Base-by-base conservation (phyloP, 2,888 invertebrate genomes). In the Tenthredo distinguenda region DNA sequence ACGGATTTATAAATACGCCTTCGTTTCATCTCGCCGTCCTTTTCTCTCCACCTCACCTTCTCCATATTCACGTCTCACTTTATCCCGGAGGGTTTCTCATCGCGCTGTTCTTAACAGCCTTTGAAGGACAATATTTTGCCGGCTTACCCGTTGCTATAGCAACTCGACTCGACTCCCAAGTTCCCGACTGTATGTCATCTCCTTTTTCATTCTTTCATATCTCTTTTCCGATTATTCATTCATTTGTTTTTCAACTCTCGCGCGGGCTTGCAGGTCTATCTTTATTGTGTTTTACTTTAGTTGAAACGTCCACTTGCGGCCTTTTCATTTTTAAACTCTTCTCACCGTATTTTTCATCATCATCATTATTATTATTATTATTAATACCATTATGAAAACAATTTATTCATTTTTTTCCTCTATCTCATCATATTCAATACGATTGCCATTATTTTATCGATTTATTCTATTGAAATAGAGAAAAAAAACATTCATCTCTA, bases 91-190 rank as follows among this genome's bases (percentile, higher is more conserved):
- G 62, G 81, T 34, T 81, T 81, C 77, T 77, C 55, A 47, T 15
- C 77, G 62, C 62, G 34, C 21, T 37, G 77, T 31, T 77, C 77
- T 77, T 55, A 77, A 55, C 77, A 77, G 77, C 77, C 77, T 77
- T 77, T 37, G 81, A 40, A 85, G 88, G 90, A 91, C 91, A 90
- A 91, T 91, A 92, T 90, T 92, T 92, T 90, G 90, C 88, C 91
- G 87, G 91, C 90, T 71, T 91, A 90, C 88, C 90, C 84, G 92
- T 92, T 91, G 87, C 92, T 89, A 91, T 92, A 89, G 91, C 90
- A 90, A 92, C 47, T 47, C 92, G 87, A 87, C 88, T 88, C 89
- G 87, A 88, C 88, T 88, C 86, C 87, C 86, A 89, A 88, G 87
- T 86, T 85, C 85, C 71, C 55, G 84, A 77, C 85, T 85, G 77